Base-by-base conservation (phyloP, 2,888 invertebrate genomes). In the Patella depressa region DNA sequence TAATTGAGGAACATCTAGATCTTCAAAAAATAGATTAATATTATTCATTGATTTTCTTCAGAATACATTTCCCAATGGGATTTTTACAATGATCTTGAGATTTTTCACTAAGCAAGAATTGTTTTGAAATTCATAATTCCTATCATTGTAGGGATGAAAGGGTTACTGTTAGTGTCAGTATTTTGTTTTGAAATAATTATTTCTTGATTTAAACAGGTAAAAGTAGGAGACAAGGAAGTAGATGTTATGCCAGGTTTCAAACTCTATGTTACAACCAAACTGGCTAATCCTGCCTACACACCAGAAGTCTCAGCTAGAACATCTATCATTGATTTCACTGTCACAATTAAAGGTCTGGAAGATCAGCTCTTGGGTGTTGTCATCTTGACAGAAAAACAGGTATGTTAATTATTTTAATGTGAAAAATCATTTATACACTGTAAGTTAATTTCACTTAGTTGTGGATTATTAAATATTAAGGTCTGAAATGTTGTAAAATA, bases 221-320 rank as follows among this genome's bases (percentile, higher is more conserved):
- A 91, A 87, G 91, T 92, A 15, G 92, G 92, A 73, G 98, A 98
- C 90, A 98, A 98, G 89, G 98, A 98, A 92, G 97, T 97, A 89
- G 98, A 98, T 89, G 97, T 98, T 0, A 96, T 98, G 95, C 96
- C 96, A 24, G 97, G 97, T 0, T 98, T 98, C 89, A 96, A 96
- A 95, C 93, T 98, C 4, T 98, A 98, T 89, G 96, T 98, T 74
- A 98, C 98, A 1, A 98, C 98, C 0, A 98, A 98, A 92, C 92
- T 98, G 76, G 96, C 97, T 0, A 98, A 98, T 93, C 98, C 98
- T 0, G 95, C 97, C 0, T 98, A 98, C 91, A 97, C 98, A 17
- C 98, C 98, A 0, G 98, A 98, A 93, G 95, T 98, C 83, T 97
- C 97, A 88, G 98, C 98, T 0, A 97, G 97, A 91, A 98, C 98